These are phyloP conservation scores for Brachirus orientalis DNA, from an alignment of 2,113 vertebrate genomes.

Conservation along the genomic window DNA sequence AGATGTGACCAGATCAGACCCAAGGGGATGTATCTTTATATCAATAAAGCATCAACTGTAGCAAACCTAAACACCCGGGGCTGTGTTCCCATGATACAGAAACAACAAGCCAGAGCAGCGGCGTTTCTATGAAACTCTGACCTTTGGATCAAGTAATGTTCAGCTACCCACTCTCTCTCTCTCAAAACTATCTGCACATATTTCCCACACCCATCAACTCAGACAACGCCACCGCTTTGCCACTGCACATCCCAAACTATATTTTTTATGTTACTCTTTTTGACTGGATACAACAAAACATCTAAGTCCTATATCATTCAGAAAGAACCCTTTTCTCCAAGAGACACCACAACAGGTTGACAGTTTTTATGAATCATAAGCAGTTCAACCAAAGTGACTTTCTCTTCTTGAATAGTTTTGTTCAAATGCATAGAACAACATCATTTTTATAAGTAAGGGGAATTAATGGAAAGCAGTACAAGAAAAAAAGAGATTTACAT, in stretches of 20 bases:
- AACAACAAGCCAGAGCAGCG: conserved; percentile 29
- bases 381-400: not conserved
- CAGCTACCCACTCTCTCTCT: conserved; percentile 3
- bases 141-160: conserved; percentile 42
- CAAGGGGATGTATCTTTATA: conserved; percentile 26
- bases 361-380: not conserved
- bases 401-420: no score
- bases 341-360: not conserved
- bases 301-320: no score
- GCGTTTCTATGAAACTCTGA: conserved; percentile 35
- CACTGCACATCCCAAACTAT: not conserved
- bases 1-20: conserved; percentile 50
- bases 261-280: not conserved
- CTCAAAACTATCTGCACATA: conserved; percentile 24
- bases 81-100: conserved; percentile 43
- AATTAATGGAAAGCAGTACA: no score
- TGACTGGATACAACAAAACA: not conserved
- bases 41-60: conserved; percentile 30
- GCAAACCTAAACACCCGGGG: conserved; percentile 11
- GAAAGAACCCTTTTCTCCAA: not conserved
- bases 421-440: no score
- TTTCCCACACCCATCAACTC: conserved; percentile 43
- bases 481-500: no score
- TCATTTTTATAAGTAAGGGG: no score
- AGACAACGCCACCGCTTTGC: conserved; percentile 1